A percentile compares a stretch with the other conserved stretches of the same genome.
Conservation (phyloP, 2,797 vertebrate genomes). For the Choloepus didactylus region DNA sequence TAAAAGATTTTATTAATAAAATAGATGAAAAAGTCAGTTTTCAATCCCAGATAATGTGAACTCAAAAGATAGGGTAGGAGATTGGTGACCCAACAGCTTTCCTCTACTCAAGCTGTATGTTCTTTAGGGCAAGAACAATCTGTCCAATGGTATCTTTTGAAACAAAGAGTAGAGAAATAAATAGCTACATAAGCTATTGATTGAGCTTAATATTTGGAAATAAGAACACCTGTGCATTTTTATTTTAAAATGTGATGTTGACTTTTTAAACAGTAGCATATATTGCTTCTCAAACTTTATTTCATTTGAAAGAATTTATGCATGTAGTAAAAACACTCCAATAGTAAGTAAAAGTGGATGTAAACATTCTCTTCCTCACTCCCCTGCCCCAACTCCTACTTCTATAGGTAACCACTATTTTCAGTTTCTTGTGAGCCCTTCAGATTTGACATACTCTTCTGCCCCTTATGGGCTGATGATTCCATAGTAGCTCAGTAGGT, state of each 20-base stretch:
- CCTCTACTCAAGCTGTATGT: neutral
- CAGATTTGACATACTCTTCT: neutral
- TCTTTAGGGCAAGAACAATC: neutral
- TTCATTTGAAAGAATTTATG: neutral
- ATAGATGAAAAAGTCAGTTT: neutral
- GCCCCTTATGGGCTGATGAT: neutral
- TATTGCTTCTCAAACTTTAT: constrained; percentile 1
- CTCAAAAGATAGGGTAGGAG: neutral
- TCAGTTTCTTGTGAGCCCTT: neutral
- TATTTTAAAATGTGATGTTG: constrained; percentile 26
- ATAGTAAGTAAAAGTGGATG: neutral
- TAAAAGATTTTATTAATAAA: constrained; percentile 24
- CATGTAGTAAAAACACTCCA: neutral
- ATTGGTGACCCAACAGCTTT: neutral
- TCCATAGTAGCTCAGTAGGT: neutral
- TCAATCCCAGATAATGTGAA: neutral
- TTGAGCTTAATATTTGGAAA: constrained; percentile 46
- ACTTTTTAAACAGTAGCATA: neutral
- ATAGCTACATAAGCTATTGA: neutral
- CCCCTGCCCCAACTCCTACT: neutral
- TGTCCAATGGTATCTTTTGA: neutral
- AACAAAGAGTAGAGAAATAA: neutral
- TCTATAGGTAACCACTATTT: neutral
- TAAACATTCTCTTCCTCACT: neutral
- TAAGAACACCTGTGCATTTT: neutral